Evolutionary conservation across 1,140 invertebrate genomes (phyloP).

Genomic region (Argopecten irradians): DNA sequence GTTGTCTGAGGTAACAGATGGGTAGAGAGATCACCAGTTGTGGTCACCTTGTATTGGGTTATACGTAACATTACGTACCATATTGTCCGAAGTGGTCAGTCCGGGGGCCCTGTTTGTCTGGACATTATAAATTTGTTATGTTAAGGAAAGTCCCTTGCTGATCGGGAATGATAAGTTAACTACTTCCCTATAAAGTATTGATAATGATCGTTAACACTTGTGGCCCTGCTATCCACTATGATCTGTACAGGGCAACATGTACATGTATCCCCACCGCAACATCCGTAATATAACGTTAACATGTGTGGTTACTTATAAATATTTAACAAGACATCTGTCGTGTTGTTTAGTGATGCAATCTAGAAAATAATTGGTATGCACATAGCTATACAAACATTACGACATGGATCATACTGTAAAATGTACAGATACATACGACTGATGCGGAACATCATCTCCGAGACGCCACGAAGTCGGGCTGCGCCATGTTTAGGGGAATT

Average conservation of each 20-base stretch:
- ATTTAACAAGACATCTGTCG: not conserved
- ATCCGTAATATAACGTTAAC: not conserved
- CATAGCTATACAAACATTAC: not conserved
- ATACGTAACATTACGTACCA: not conserved
- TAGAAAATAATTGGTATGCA: not conserved
- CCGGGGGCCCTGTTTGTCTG: not conserved
- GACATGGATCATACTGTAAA: not conserved
- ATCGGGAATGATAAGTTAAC: not conserved
- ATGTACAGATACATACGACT: not conserved
- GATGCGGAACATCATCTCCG: not conserved
- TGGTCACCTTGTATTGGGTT: not conserved
- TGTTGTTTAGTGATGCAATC: not conserved
- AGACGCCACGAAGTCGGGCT: not conserved
- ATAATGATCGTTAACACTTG: not conserved
- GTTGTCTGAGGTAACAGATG: too few relatives aligned
- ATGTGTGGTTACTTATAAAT: not conserved
- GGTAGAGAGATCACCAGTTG: not conserved
- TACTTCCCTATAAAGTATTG: not conserved
- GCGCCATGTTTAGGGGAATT: not conserved
- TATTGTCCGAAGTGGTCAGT: constrained; percentile 8
- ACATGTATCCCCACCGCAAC: not conserved
- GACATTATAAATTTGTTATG: not conserved
- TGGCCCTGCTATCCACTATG: not conserved
- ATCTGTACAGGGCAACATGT: not conserved
- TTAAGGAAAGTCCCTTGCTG: not conserved